phyloP scores from a whole-genome alignment of 2,113 vertebrate species.

The Tetraodon nigroviridis region DNA sequence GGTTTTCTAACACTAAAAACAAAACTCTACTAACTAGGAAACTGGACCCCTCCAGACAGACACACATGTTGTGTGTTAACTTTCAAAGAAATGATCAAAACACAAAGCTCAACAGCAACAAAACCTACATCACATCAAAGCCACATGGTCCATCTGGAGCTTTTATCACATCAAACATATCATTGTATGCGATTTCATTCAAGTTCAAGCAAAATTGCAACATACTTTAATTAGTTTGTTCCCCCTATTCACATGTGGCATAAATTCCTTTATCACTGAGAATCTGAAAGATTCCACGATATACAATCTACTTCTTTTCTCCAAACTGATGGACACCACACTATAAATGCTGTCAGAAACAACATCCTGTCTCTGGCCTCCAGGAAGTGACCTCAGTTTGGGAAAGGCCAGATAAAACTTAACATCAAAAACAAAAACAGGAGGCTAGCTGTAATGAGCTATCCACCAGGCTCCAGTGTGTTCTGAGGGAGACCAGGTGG shows the following conservation, averaged over 20 bases:
- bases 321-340: slow-evolving; percentile 15
- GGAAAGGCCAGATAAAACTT: slow-evolving; percentile 66
- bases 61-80: slow-evolving; percentile 11
- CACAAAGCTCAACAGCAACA: slow-evolving; percentile 22
- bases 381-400: slow-evolving; percentile 72
- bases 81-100: slow-evolving; percentile 36
- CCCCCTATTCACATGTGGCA: slow-evolving; percentile 23
- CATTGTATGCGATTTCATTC: slow-evolving; percentile 22
- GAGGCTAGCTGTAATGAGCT: slow-evolving; percentile 56
- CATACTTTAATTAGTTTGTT: not conserved
- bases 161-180: slow-evolving; percentile 32
- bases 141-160: slow-evolving; percentile 23
- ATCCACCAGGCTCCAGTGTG: slow-evolving; percentile 52
- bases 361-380: slow-evolving; percentile 68
- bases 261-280: slow-evolving; percentile 16
- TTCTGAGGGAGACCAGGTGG: slow-evolving; percentile 68
- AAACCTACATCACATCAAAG: slow-evolving; percentile 29
- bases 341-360: slow-evolving; percentile 60
- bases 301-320: slow-evolving; percentile 8
- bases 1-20: not conserved
- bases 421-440: slow-evolving; percentile 65
- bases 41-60: not conserved
- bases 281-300: slow-evolving; percentile 1
- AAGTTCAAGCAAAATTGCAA: slow-evolving; percentile 10
- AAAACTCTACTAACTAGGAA: not conserved